phyloP scores from a whole-genome alignment of 2,888 invertebrate species.

The Cryptus viduatorius region DNA sequence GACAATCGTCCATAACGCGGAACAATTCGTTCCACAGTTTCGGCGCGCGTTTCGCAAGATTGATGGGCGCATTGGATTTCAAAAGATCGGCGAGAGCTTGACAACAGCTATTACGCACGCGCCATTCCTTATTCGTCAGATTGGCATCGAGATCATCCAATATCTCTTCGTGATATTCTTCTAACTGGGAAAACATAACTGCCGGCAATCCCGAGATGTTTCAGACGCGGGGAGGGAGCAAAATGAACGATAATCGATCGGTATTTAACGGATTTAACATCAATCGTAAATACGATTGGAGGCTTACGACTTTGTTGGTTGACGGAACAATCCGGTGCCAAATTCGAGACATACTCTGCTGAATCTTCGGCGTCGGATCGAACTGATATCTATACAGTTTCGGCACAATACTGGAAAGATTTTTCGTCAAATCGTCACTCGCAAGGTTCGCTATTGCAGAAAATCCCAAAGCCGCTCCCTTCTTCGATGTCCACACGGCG shows the following conservation, averaged over 20 bases:
- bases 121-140: conserved; percentile 94
- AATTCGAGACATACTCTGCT: conserved; percentile 96
- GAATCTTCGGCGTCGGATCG: conserved; percentile 96
- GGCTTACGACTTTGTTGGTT: conserved; percentile 92
- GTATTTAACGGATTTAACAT: conserved; percentile 29
- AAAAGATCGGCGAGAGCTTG: conserved; percentile 94
- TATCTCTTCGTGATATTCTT: conserved; percentile 93
- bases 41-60: conserved; percentile 83
- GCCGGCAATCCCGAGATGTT: conserved; percentile 60
- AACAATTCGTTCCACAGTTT: conserved; percentile 94
- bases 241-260: conserved; percentile 31
- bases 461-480: conserved; percentile 97
- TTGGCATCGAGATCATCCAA: conserved; percentile 92
- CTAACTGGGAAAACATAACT: conserved; percentile 87
- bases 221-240: neutral
- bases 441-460: conserved; percentile 94
- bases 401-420: conserved; percentile 94
- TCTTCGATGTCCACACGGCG: conserved; percentile 97
- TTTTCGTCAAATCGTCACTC: conserved; percentile 92
- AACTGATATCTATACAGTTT: conserved; percentile 95
- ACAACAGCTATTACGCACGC: conserved; percentile 96
- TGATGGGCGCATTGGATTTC: conserved; percentile 80
- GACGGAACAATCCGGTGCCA: conserved; percentile 96
- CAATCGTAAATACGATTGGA: conserved; percentile 61
- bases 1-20: conserved; percentile 97